These are phyloP conservation scores for Hydrophis major DNA, from an alignment of 2,797 vertebrate genomes.

Conservation along the genomic window DNA sequence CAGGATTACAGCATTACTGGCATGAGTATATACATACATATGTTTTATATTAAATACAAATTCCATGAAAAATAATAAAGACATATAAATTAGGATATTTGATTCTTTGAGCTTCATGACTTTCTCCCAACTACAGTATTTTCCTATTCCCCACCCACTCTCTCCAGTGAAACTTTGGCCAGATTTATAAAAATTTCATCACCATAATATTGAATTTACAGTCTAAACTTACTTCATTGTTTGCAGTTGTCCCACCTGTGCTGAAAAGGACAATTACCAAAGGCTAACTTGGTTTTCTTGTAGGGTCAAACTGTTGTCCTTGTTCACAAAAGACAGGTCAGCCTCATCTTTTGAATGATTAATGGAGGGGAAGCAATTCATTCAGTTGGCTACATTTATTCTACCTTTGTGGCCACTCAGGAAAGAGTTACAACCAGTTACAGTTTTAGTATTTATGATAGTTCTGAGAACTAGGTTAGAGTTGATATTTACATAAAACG, in stretches of 20 bases:
- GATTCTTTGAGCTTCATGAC: not conserved
- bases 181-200: not conserved
- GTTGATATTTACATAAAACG: not conserved
- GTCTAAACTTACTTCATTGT: not conserved
- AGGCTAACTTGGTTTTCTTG: not conserved
- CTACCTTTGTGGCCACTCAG: not conserved
- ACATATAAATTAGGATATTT: not conserved
- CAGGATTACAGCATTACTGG: not conserved
- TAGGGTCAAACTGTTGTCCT: not conserved
- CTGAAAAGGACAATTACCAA: not conserved
- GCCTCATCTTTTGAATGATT: not conserved
- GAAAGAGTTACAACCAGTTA: not conserved
- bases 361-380: not conserved
- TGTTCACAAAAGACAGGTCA: not conserved
- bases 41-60: not conserved
- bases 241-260: not conserved
- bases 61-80: not conserved
- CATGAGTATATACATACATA: not conserved
- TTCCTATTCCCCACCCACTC: not conserved
- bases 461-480: not conserved
- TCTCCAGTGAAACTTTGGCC: not conserved
- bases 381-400: not conserved
- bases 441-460: conserved; percentile 14
- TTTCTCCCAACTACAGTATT: not conserved
- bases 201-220: not conserved